Conservation (phyloP, 2,797 vertebrate genomes). For the Peromyscus aztecus region DNA sequence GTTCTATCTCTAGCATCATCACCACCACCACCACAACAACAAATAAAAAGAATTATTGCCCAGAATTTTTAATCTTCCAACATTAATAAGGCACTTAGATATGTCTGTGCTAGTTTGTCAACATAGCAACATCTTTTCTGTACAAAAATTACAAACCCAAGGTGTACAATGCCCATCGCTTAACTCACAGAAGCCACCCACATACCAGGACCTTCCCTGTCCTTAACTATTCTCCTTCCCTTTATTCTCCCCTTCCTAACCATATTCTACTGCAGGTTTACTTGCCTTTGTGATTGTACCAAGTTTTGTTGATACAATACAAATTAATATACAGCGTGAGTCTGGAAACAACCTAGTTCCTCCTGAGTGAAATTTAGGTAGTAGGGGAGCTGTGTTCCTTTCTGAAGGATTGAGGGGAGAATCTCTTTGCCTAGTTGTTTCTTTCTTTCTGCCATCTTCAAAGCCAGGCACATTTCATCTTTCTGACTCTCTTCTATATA, state of each 20-base stretch:
- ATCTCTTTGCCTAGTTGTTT: background rate
- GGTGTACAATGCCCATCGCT: accelerated
- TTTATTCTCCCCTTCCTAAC: background rate
- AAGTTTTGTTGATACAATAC: background rate
- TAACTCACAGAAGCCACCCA: background rate
- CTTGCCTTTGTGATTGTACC: background rate
- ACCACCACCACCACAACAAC: background rate
- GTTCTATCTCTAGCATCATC: background rate
- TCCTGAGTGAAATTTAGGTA: background rate
- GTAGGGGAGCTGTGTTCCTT: accelerated
- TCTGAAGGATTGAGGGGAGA: background rate
- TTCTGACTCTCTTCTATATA: background rate
- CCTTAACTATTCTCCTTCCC: background rate
- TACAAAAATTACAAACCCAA: background rate
- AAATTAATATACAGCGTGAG: background rate
- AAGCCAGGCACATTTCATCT: background rate
- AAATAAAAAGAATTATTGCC: background rate
- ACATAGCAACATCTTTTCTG: background rate
- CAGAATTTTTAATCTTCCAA: background rate
- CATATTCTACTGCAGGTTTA: background rate
- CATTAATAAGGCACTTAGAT: background rate
- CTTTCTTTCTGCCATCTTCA: background rate
- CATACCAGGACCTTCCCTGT: too few relatives aligned
- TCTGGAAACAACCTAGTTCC: background rate
- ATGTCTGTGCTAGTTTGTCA: background rate